Evolutionary conservation across 2,797 vertebrate species (phyloP).

Genomic region (Poeciliopsis turneri): DNA sequence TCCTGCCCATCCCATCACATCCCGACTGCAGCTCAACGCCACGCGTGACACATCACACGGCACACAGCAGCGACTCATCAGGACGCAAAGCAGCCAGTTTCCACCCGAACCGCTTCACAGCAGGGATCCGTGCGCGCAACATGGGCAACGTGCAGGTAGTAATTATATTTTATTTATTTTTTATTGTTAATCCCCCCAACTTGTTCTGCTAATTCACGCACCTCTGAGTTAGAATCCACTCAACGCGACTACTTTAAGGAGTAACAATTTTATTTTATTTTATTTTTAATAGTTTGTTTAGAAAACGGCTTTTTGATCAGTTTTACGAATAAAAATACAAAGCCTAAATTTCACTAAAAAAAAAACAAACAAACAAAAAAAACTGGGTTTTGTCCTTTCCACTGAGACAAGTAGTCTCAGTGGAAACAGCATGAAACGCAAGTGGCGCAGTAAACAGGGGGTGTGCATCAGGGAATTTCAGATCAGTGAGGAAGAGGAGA

Average conservation of each 20-base stretch:
- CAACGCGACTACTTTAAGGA: too few relatives aligned
- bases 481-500: slow-evolving; percentile 70
- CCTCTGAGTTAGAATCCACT: not conserved
- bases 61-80: not conserved
- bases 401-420: not conserved
- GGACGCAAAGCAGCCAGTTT: not conserved
- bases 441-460: slow-evolving; percentile 38
- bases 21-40: slow-evolving; percentile 4
- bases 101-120: not conserved
- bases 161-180: not conserved
- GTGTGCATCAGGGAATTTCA: slow-evolving; percentile 33
- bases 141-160: slow-evolving; percentile 43
- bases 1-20: too few relatives aligned
- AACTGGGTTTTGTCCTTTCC: not conserved
- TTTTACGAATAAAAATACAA: not conserved
- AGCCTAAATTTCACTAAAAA: not conserved
- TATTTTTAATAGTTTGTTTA: not conserved
- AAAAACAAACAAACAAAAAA: not conserved
- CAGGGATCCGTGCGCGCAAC: not conserved
- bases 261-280: not conserved
- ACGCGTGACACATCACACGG: not conserved
- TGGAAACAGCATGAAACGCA: not conserved
- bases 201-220: not conserved
- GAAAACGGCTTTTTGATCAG: not conserved
- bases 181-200: too few relatives aligned